Evolutionary conservation across 2,797 vertebrate genomes (phyloP).

Genomic region (Chrosomus eos): DNA sequence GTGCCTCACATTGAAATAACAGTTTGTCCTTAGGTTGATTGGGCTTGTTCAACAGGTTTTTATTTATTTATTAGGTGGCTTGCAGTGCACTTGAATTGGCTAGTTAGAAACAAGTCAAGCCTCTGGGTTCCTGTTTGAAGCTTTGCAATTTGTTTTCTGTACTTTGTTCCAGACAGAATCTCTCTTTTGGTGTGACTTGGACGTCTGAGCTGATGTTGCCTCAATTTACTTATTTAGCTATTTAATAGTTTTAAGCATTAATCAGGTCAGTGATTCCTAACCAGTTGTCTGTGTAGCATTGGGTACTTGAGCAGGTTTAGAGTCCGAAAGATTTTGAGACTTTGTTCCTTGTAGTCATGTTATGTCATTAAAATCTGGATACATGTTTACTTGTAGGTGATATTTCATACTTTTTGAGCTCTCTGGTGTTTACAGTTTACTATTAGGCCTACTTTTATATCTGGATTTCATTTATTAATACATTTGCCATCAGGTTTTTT

Average conservation of each 20-base stretch:
- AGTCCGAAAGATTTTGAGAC: background rate
- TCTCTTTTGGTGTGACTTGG: background rate
- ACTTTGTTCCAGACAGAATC: background rate
- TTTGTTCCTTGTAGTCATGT: background rate
- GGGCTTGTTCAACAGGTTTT: constrained; percentile 27
- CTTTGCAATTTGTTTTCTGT: background rate
- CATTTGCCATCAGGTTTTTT: background rate
- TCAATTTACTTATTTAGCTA: background rate
- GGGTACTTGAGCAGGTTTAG: background rate
- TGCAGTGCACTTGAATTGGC: background rate
- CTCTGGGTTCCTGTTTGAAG: background rate
- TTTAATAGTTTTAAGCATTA: background rate
- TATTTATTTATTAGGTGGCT: constrained; percentile 27
- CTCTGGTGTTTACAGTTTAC: background rate
- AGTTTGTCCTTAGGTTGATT: constrained; percentile 1
- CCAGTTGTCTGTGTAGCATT: background rate
- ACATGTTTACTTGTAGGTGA: background rate
- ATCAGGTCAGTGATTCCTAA: background rate
- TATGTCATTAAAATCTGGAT: background rate
- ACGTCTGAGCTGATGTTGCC: background rate
- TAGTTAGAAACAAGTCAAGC: background rate
- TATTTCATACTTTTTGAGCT: background rate
- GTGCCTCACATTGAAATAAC: background rate
- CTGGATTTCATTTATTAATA: background rate
- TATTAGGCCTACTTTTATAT: background rate